Base-by-base conservation (phyloP, 2,888 invertebrate genomes). In the Galerucella nymphaeae region DNA sequence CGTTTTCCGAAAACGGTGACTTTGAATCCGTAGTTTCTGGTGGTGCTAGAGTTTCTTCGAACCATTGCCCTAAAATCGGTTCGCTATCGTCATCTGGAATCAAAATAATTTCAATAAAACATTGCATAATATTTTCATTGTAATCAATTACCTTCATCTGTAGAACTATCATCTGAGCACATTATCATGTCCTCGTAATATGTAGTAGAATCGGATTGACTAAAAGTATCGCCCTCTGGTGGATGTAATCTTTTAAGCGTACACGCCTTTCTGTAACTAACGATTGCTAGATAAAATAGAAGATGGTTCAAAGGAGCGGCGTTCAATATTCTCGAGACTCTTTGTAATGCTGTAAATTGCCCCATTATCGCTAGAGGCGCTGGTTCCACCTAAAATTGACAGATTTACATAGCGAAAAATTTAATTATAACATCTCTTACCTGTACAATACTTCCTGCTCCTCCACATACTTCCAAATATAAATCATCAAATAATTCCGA, bases 111-210 rank as follows among this genome's bases (percentile, higher is more conserved):
- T 11, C 20, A 30, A 58, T 50, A 48, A 70, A 72, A 58, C 18
- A 14, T 14, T 14, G 3, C 20, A 13, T 23, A 42, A 53, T 30
- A 30, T 45, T 59, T n/a, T 11, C 13, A 64, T 64, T 23, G 61
- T 55, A n/a, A 18, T 45, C 41, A 18, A 64, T 73, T 88, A 92
- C 95, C 96, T 87, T 96, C 96, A 84, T 95, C 95, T 57, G 93
- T 94, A 72, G 95, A 94, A 66, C 95, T 96, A 84, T 96, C 96
- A 84, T 95, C 95, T 0, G 96, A 96, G 85, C 95, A 96, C 82
- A 96, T 94, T 71, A 94, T 91, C 87, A 97, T 94, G 87, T 97
- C 97, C 87, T 97, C 97, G 86, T 96, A 97, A 88, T 96, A 97
- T n/a, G 96, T 97, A 63, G 96, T 96, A 11, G 96, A 96, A 87